A percentile compares a stretch with the other conserved stretches of the same genome.
These are phyloP conservation scores for Raja brachyura DNA, from an alignment of 2,113 vertebrate genomes.

Conservation along the genomic window DNA sequence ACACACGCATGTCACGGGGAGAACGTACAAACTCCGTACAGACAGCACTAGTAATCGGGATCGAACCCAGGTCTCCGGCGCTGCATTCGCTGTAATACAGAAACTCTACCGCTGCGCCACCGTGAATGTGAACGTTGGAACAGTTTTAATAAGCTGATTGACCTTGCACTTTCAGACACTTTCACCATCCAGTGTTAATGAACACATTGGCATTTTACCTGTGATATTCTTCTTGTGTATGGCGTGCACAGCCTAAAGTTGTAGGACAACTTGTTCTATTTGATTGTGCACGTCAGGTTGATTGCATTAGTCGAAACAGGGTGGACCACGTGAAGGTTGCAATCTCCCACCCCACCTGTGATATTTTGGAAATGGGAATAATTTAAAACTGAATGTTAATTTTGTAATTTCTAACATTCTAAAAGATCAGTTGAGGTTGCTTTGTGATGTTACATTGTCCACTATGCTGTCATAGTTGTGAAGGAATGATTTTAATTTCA, in stretches of 20 bases:
- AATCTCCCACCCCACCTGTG: not conserved
- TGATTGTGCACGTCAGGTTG: too few species aligned
- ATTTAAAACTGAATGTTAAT: not conserved
- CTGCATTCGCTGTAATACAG: too few species aligned
- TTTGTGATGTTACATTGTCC: constrained; percentile 18
- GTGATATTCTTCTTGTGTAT: not conserved
- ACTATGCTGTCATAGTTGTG: not conserved
- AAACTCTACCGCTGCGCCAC: too few species aligned
- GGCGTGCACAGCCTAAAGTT: too few species aligned
- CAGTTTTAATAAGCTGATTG: not conserved
- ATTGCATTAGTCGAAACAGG: too few species aligned
- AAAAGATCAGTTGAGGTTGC: not conserved
- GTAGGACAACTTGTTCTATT: too few species aligned
- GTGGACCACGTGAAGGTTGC: too few species aligned
- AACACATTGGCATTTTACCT: not conserved
- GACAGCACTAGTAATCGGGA: too few species aligned
- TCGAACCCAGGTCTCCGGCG: too few species aligned
- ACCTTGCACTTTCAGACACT: not conserved
- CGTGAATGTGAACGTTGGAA: not conserved
- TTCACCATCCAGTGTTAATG: not conserved
- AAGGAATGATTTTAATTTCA: not conserved
- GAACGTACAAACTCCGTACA: too few species aligned
- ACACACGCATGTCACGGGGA: too few species aligned
- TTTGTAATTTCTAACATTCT: constrained; percentile 18
- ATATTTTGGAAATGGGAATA: not conserved